Base-by-base conservation (phyloP, 2,888 invertebrate genomes). In the Drosophila kambysellisi region DNA sequence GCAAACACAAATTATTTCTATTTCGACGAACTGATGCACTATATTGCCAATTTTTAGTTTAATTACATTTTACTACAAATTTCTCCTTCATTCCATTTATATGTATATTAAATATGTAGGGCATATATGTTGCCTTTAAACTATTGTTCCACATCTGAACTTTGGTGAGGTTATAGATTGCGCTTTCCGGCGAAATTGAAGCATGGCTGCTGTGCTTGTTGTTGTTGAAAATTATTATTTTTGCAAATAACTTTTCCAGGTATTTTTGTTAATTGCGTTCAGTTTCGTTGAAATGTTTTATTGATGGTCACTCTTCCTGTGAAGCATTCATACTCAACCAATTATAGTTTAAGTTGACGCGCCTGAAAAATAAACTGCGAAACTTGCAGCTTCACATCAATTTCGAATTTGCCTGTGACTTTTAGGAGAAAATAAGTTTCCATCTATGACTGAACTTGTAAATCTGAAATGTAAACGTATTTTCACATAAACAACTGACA, bases 191-290 rank as follows among this genome's bases (percentile, higher is more conserved):
- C 70, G 53, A 48, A 70, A 54, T 70, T 30, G 48, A 61, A 50
- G 68, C n/a, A 41, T 50, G 57, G 39, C 68, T 57, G 39, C 12
- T 41, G 39, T 35, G 39, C 57, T 68, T 68, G 68, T 68, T 57
- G 48, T 48, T 17, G 32, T 17, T 20, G 11, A 56, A 46, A 39
- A 33, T 41, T 43, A n/a, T 15, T 35, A 25, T 33, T 35, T 50
- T 50, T 50, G n/a, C 6, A 39, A 12, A 53, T 53, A 25, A 30
- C 66, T 37, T 57, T 57, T 66, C 48, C 6, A 33, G 56, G 53
- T 39, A 30, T 57, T 58, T 58, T 68, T 69, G 70, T 69, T 59
- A 68, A 68, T 68, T 68, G 68, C 56, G 51, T 68, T 68, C 41
- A 33, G 68, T 67, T 50, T 67, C 41, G 50, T 32, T 67, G 68